Percentiles rank a stretch among this genome's conserved stretches.
Evolutionary conservation across 37 sponge, comb jelly and placozoan genomes (phyloP).

Genomic region (Lycopodina hypogea): DNA sequence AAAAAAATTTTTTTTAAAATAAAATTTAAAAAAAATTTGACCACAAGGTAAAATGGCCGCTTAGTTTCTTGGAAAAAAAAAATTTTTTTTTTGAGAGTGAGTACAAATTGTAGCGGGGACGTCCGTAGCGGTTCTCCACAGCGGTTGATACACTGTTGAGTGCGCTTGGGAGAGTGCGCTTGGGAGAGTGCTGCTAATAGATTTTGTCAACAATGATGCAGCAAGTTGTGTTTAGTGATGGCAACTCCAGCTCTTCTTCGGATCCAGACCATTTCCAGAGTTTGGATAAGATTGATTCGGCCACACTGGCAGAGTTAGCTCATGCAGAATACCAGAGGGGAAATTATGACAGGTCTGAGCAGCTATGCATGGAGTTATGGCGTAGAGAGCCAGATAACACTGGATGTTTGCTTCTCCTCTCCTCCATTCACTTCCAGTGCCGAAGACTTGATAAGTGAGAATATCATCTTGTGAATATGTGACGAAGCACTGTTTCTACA

Average conservation of each 20-base stretch:
- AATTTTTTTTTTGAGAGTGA: no score
- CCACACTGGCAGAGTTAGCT: slow-evolving; percentile 86
- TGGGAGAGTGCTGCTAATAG: no score
- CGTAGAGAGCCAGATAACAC: slow-evolving; percentile 95
- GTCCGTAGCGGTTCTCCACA: no score
- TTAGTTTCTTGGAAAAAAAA: no score
- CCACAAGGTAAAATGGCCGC: no score
- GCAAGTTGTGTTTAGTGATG: slow-evolving; percentile 24
- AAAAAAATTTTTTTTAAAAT: no score
- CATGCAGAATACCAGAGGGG: slow-evolving; percentile 93
- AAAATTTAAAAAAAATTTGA: no score
- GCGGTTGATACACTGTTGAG: no score
- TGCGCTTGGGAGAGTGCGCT: no score
- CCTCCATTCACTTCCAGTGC: slow-evolving; percentile 98
- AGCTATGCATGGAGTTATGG: slow-evolving; percentile 96
- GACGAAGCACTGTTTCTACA: not conserved
- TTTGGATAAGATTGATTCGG: slow-evolving; percentile 58
- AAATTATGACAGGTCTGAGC: slow-evolving; percentile 90
- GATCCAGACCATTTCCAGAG: slow-evolving; percentile 17
- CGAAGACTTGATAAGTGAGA: slow-evolving; percentile 95
- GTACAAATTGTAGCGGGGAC: no score
- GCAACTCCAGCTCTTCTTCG: not conserved
- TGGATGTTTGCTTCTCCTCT: slow-evolving; percentile 93
- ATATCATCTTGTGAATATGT: not conserved
- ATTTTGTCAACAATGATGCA: slow-evolving; percentile 42